Percentiles rank a stretch among this genome's conserved stretches.
These are phyloP conservation scores for Aplocera efformata DNA, from an alignment of 2,888 invertebrate species.

Conservation along the genomic window DNA sequence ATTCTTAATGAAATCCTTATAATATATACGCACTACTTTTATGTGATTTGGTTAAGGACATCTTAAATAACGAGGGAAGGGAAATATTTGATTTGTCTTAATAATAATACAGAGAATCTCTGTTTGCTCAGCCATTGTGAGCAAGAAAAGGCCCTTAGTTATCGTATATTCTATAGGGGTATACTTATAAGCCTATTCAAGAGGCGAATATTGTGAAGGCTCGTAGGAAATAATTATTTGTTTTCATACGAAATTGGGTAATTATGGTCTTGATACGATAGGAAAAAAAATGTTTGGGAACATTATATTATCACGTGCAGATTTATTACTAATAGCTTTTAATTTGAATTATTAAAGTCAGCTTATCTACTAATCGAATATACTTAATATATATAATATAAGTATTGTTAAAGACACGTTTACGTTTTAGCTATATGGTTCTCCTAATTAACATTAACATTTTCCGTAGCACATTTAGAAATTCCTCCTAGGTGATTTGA, in stretches of 20 bases:
- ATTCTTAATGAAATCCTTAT: not conserved
- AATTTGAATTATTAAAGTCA: too few species aligned
- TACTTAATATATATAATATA: too few species aligned
- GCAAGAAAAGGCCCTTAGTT: conserved; percentile 24
- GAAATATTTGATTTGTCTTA: conserved; percentile 28
- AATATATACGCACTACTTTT: conserved; percentile 2
- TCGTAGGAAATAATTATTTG: not conserved
- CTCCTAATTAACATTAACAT: too few species aligned
- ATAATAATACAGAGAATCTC: conserved; percentile 22
- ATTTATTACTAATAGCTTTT: too few species aligned
- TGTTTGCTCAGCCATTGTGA: conserved; percentile 25
- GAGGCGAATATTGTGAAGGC: not conserved
- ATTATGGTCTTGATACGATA: too few species aligned
- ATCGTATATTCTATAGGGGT: conserved; percentile 6
- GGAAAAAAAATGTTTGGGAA: too few species aligned
- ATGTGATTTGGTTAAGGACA: conserved; percentile 7
- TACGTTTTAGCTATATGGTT: too few species aligned
- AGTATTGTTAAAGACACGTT: too few species aligned
- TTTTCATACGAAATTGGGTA: not conserved
- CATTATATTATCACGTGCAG: too few species aligned
- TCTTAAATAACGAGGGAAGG: conserved; percentile 19
- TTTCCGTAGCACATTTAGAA: too few species aligned
- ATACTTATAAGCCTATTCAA: not conserved
- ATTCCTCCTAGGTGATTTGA: too few species aligned
- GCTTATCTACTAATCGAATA: too few species aligned